Evolutionary conservation across 2,888 invertebrate genomes (phyloP).

Genomic region (Masnerella sp.): DNA sequence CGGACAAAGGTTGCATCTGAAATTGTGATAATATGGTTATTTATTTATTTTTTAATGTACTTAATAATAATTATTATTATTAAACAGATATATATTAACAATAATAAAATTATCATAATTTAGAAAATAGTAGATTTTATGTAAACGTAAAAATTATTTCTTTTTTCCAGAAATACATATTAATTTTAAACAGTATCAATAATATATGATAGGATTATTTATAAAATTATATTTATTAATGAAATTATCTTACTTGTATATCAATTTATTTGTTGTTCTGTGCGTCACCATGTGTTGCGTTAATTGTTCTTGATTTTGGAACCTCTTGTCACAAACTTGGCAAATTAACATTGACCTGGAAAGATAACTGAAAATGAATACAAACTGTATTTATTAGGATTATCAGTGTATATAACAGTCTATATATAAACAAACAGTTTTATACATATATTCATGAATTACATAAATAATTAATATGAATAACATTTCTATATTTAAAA

Average conservation of each 20-base stretch:
- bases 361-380: conserved; percentile 51
- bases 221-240: conserved; percentile 3
- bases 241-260: conserved; percentile 71
- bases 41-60: not conserved
- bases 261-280: conserved; percentile 77
- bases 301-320: conserved; percentile 77
- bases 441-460: no score
- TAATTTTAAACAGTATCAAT: not conserved
- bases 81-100: not conserved
- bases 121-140: no score
- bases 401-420: no score
- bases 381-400: no score
- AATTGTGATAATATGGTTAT: conserved; percentile 1
- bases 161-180: not conserved
- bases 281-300: conserved; percentile 79
- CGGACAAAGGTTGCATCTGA: conserved; percentile 84
- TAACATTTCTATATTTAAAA: no score
- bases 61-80: not conserved
- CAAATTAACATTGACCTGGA: conserved; percentile 66
- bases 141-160: no score
- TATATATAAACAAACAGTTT: no score
- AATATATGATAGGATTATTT: no score
- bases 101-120: not conserved
- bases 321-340: conserved; percentile 79
- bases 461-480: no score